Percentiles rank a stretch among this genome's conserved stretches.
These are phyloP conservation scores for Macrobrachium rosenbergii DNA, from an alignment of 1,140 invertebrate genomes.

Conservation along the genomic window DNA sequence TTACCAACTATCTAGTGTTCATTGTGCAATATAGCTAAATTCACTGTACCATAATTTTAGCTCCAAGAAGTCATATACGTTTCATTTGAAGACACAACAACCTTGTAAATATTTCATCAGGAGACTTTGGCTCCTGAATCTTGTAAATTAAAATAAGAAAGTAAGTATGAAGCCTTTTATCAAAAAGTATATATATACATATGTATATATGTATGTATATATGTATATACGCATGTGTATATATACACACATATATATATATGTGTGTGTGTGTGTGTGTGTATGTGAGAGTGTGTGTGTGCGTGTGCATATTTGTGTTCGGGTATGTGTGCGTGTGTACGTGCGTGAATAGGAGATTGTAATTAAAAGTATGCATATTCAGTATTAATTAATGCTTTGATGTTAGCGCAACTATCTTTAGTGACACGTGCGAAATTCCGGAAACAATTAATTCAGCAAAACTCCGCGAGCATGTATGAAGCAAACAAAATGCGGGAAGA, in stretches of 20 bases:
- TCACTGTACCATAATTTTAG: no score
- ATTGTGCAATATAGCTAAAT: no score
- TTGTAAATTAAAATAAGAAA: no score
- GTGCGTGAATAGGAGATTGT: background rate
- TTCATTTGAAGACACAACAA: no score
- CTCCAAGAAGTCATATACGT: no score
- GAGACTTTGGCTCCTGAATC: no score
- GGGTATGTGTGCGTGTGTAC: background rate
- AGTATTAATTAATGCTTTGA: background rate
- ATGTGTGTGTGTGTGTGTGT: background rate
- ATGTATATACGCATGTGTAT: background rate
- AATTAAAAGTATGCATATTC: background rate
- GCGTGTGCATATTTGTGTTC: background rate
- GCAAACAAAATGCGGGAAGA: no score
- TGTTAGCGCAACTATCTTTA: background rate
- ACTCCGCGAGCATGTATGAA: no score
- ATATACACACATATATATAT: conserved; percentile 1
- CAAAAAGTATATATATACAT: background rate
- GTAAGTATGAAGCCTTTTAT: background rate
- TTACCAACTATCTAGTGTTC: no score
- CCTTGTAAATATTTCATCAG: no score
- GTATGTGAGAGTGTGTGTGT: background rate
- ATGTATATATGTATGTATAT: background rate
- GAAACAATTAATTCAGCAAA: no score
- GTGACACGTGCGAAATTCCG: no score